phyloP scores from a whole-genome alignment of 2,113 vertebrate species.

The Poeciliopsis occidentalis region DNA sequence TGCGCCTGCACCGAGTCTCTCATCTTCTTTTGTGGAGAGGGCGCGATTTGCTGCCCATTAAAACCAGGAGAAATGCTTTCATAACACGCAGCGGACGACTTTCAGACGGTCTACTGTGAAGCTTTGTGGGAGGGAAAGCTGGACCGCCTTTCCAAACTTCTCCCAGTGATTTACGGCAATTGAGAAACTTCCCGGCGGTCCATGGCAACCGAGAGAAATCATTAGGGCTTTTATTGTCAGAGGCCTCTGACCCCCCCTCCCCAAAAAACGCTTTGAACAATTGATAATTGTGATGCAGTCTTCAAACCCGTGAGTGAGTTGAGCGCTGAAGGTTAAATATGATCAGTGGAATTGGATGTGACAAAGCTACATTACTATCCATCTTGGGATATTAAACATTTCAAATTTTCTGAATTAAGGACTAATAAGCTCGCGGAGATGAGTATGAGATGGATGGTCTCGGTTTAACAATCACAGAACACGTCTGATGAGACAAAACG shows the following conservation, averaged over 20 bases:
- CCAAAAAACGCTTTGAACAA: conserved; percentile 50
- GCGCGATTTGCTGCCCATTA: not conserved
- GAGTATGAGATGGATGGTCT: conserved; percentile 80
- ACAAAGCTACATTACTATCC: conserved; percentile 85
- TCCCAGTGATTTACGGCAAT: conserved; percentile 29
- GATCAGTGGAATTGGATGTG: conserved; percentile 79
- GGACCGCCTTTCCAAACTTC: conserved; percentile 13
- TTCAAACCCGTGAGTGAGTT: conserved; percentile 71
- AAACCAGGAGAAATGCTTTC: not conserved
- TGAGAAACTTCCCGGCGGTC: conserved; percentile 38
- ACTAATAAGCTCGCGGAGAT: conserved; percentile 80
- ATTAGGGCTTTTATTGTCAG: conserved; percentile 46
- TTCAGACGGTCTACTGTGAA: not conserved
- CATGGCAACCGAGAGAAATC: conserved; percentile 38
- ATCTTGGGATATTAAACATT: conserved; percentile 86
- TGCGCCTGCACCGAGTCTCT: not conserved
- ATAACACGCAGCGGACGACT: not conserved
- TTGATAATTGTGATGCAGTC: conserved; percentile 68
- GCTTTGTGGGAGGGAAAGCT: not conserved
- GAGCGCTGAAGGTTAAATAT: conserved; percentile 79
- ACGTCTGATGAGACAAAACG: conserved; percentile 65
- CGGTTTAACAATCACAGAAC: conserved; percentile 71
- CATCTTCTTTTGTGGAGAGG: not conserved
- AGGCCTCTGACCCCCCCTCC: conserved; percentile 15
- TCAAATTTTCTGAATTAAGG: conserved; percentile 82